A percentile compares a stretch with the other conserved stretches of the same genome.
Conservation (phyloP, 2,113 vertebrate species). For the Hydrolagus affinis region DNA sequence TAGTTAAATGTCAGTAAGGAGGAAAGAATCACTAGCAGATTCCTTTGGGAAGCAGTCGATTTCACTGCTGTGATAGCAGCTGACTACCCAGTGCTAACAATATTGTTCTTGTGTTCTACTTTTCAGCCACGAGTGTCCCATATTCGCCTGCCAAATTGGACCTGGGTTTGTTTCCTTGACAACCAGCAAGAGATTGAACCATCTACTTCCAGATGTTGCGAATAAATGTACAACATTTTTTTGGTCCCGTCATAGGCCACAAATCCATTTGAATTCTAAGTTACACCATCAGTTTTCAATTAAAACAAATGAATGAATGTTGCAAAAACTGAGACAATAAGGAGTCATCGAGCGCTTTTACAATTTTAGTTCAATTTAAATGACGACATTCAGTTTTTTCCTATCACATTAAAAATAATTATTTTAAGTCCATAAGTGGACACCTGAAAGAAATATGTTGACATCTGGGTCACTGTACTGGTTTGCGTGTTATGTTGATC, state of each 20-base stretch:
- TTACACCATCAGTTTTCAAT: not conserved
- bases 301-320: not conserved
- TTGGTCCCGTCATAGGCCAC: not conserved
- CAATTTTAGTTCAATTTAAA: not conserved
- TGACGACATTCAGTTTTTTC: not conserved
- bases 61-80: not conserved
- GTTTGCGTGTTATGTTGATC: too few relatives aligned
- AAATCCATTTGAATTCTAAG: not conserved
- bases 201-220: not conserved
- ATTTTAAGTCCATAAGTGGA: too few relatives aligned
- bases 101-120: not conserved
- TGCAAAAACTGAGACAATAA: not conserved
- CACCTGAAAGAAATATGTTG: too few relatives aligned
- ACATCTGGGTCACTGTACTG: too few relatives aligned
- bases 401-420: too few relatives aligned
- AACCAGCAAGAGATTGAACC: not conserved
- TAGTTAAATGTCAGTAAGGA: too few relatives aligned
- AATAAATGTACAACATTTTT: not conserved
- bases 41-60: not conserved
- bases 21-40: too few relatives aligned
- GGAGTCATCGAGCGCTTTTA: not conserved
- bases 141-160: not conserved
- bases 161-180: not conserved
- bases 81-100: not conserved
- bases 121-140: constrained; percentile 8